These are phyloP conservation scores for Lutjanus argentimaculatus DNA, from an alignment of 2,797 vertebrate species.

Conservation along the genomic window DNA sequence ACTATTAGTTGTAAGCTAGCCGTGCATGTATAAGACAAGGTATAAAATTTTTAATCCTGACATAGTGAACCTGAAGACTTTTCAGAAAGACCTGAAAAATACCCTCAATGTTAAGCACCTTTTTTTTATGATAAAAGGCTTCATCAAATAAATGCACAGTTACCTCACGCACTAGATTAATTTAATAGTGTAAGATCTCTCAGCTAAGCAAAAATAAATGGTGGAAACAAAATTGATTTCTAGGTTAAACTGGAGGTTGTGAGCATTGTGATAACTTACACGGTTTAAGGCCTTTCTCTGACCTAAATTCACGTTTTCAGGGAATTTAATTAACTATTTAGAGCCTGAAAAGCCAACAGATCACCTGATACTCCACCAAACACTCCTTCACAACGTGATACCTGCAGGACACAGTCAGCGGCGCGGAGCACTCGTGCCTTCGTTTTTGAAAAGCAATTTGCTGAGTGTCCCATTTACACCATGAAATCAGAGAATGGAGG, in stretches of 20 bases:
- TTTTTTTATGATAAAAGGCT: neutral
- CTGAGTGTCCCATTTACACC: constrained; percentile 34
- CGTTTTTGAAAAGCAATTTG: constrained; percentile 45
- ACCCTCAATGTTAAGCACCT: no score
- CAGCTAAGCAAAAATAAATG: neutral
- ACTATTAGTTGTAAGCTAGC: no score
- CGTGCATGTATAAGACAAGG: no score
- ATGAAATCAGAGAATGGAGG: constrained; percentile 34
- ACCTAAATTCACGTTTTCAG: constrained; percentile 25
- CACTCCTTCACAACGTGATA: constrained; percentile 39
- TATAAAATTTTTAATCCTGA: no score
- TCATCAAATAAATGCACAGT: neutral
- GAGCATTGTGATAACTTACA: neutral
- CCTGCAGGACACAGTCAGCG: constrained; percentile 31
- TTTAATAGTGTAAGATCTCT: neutral
- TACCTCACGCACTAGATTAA: neutral
- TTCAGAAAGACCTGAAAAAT: neutral
- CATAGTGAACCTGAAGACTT: neutral
- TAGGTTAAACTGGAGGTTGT: neutral
- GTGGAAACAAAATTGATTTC: neutral
- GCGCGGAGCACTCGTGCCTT: neutral
- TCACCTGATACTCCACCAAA: constrained; percentile 41
- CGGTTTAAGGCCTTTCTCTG: constrained; percentile 18
- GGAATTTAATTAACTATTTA: constrained; percentile 65
- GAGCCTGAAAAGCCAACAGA: constrained; percentile 18